phyloP scores from a whole-genome alignment of 2,797 vertebrate genomes.

The Eleutherodactylus coqui region DNA sequence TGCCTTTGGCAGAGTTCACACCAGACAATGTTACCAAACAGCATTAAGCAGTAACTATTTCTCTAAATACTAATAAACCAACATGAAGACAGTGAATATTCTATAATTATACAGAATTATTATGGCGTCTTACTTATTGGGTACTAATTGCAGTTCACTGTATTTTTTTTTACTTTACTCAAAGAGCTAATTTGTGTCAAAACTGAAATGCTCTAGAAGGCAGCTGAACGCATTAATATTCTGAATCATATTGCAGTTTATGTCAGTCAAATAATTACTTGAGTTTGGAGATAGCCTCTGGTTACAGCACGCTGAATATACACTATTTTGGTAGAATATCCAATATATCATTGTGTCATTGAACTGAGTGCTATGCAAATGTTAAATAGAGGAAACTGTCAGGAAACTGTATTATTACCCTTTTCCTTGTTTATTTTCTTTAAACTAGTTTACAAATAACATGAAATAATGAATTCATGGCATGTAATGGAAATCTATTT shows the following conservation, averaged over 20 bases:
- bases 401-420: not conserved
- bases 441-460: not conserved
- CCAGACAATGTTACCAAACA: too few species aligned
- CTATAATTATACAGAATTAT: not conserved
- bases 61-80: constrained; percentile 8
- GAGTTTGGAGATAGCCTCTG: constrained; percentile 19
- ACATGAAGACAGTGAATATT: not conserved
- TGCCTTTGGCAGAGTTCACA: too few species aligned
- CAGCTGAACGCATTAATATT: constrained; percentile 10
- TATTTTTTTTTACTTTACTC: not conserved
- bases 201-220: constrained; percentile 10
- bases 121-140: not conserved
- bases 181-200: constrained; percentile 21
- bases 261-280: constrained; percentile 11
- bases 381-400: not conserved
- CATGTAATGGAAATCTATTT: not conserved
- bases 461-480: not conserved
- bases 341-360: constrained; percentile 10
- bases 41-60: not conserved
- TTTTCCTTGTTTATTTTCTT: not conserved
- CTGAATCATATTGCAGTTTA: constrained; percentile 25
- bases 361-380: not conserved
- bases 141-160: not conserved
- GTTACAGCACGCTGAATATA: not conserved
- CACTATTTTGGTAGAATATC: not conserved